Base-by-base conservation (phyloP, 2,888 invertebrate genomes). In the Ganaspis brasiliensis region DNA sequence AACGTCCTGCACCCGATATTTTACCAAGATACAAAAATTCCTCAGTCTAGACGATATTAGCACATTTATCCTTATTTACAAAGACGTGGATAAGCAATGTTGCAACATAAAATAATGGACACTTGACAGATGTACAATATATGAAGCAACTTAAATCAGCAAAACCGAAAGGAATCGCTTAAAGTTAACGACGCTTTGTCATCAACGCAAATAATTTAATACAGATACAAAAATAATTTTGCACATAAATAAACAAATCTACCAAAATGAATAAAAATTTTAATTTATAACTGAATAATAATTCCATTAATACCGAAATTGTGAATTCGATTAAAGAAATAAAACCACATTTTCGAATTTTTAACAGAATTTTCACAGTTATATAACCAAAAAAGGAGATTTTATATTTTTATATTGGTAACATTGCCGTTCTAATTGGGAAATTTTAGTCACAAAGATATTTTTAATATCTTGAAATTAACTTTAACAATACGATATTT, bases 11-110 rank as follows among this genome's bases (percentile, higher is more conserved):
- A 67, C 67, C 45, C 67, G 67, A 45, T 9, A 45, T 8, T 67
- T 67, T 4, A 67, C 40, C 40, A 67, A 67, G 21, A 45, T 67
- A 67, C 67, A 67, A 24, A 9, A 9, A 67, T 45, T 67, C 19
- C 45, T 67, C 67, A 67, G 45, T 67, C 45, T 67, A 67, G 45
- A 67, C 67, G 67, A 67, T 45, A 67, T 45, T 67, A 45, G 67
- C 67, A 67, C 67, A 67, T 67, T 67, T 67, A 67, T 67, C 45
- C 67, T 67, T 67, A 67, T 67, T 67, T 67, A 67, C 67, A 67
- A 21, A 67, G 67, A 24, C 40, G 40, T 21, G 26, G 45, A 10
- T 67, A 26, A 67, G 67, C 67, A 67, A 67, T 45, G 45, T 45
- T 67, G 67, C 26, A 45, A 67, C 45, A 67, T 14, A 40, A 67